Evolutionary conservation across 2,888 invertebrate genomes (phyloP).

Genomic region (Sesia apiformis): DNA sequence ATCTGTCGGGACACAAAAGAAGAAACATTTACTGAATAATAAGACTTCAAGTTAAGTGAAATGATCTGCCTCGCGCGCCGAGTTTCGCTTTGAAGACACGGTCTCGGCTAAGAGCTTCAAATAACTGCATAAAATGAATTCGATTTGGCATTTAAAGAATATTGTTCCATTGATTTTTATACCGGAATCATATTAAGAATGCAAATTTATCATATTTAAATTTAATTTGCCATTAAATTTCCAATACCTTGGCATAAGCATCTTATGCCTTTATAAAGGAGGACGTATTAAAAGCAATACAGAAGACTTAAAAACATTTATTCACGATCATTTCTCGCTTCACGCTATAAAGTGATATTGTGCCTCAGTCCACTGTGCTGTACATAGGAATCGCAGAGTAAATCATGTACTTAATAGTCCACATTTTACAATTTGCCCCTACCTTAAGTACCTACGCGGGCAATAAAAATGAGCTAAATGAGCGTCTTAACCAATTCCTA

Average conservation of each 20-base stretch:
- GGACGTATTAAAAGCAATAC: constrained; percentile 42
- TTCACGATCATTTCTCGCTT: constrained; percentile 43
- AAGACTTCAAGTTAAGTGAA: constrained; percentile 48
- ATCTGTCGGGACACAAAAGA: constrained; percentile 59
- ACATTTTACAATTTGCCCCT: constrained; percentile 56
- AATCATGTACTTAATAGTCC: constrained; percentile 47
- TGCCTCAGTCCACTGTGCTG: constrained; percentile 20
- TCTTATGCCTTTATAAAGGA: constrained; percentile 25
- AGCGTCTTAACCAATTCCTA: constrained; percentile 26
- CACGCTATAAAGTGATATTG: constrained; percentile 39
- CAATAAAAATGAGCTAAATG: constrained; percentile 29
- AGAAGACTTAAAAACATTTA: constrained; percentile 44
- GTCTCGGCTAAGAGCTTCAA: constrained; percentile 32
- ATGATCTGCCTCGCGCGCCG: constrained; percentile 39
- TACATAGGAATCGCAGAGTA: constrained; percentile 26
- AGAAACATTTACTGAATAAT: constrained; percentile 59
- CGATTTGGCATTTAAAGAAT: constrained; percentile 4
- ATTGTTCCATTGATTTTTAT: background rate
- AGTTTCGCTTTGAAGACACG: constrained; percentile 47
- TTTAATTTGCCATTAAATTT: background rate
- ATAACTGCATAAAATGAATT: constrained; percentile 23
- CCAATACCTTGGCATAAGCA: constrained; percentile 23
- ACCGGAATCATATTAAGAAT: background rate
- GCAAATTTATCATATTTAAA: background rate
- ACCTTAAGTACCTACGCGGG: constrained; percentile 22